Evolutionary conservation across 2,888 invertebrate species (phyloP), one percentile per base, ranked within the genome.

Genomic region (Eupithecia pulchellata): DNA sequence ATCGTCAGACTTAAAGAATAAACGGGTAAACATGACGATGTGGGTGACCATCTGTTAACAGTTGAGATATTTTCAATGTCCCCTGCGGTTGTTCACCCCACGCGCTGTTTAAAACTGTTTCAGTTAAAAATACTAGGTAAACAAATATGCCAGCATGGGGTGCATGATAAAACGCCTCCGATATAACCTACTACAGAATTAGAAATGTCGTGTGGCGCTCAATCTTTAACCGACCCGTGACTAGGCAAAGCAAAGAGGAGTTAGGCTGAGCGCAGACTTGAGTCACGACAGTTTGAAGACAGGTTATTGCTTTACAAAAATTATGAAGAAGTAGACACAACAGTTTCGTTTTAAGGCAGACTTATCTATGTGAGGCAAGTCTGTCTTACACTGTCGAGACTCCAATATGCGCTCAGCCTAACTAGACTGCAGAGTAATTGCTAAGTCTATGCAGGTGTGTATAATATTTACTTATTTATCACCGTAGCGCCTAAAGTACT

Each of bases 1-100:
- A 47, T 47, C n/a, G 20, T 20, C 25, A 20, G 66, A n/a, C 34
- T 57, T 20, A 39, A 39, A 65, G 64, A 17, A 25, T 42, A 47
- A 58, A 61, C 42, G 52, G 29, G 30, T 42, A 58, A 65, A 61
- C 55, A 65, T 66, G 34, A 60, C 69, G 47, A 58, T 64, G 64
- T 63, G 17, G 55, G 36, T 62, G n/a, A 65, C 74, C 77, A 77
- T 76, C 71, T 77, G 76, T 68, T n/a, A 66, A 30, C 68, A 57
- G 66, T 70, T 58, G n/a, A 57, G 55, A 65, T 72, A 70, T 74
- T 72, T 65, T 60, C 2, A 71, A 66, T 65, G 52, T 66, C 71
- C 42, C 65, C 64, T 63, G 42, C 52, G 20, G 64, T 64, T 68
- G 25, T 64, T 20, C 58, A 70, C 72, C 75, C 62, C 75, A 75